A percentile compares a stretch with the other conserved stretches of the same genome.
These are phyloP conservation scores for Aphelenchoides bicaudatus DNA, from an alignment of 2,888 invertebrate species.

Conservation along the genomic window DNA sequence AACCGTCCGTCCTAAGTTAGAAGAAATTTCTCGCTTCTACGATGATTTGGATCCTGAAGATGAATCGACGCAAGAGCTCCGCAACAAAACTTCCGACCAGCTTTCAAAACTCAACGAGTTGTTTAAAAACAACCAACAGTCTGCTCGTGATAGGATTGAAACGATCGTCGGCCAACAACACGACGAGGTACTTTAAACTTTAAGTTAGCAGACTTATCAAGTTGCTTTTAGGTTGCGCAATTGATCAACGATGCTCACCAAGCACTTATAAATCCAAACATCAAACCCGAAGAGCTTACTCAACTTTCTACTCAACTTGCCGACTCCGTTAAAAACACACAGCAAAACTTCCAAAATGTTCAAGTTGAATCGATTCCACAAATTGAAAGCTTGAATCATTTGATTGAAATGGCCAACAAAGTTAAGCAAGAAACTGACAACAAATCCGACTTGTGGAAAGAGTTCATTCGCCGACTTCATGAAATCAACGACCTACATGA, in stretches of 20 bases:
- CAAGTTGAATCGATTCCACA: background rate
- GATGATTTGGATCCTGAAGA: conserved; percentile 19
- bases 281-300: conserved; percentile 11
- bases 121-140: conserved; percentile 19
- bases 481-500: conserved; percentile 11
- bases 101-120: conserved; percentile 16
- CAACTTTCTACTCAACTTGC: background rate
- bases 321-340: too few species aligned
- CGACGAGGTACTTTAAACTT: too few species aligned
- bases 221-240: background rate
- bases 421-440: conserved; percentile 15
- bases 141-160: conserved; percentile 20
- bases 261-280: conserved; percentile 15
- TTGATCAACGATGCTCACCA: conserved; percentile 19
- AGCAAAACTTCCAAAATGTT: too few species aligned
- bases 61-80: conserved; percentile 10
- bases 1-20: background rate
- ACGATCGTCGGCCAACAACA: conserved; percentile 20
- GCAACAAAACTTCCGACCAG: conserved; percentile 18
- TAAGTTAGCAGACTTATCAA: too few species aligned
- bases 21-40: background rate
- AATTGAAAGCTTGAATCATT: conserved; percentile 9
- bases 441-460: conserved; percentile 15
- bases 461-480: conserved; percentile 10
- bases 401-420: conserved; percentile 24